Percentiles rank a stretch among this genome's conserved stretches.
Evolutionary conservation across 2,888 invertebrate genomes (phyloP).

Genomic region (Formica aserva): DNA sequence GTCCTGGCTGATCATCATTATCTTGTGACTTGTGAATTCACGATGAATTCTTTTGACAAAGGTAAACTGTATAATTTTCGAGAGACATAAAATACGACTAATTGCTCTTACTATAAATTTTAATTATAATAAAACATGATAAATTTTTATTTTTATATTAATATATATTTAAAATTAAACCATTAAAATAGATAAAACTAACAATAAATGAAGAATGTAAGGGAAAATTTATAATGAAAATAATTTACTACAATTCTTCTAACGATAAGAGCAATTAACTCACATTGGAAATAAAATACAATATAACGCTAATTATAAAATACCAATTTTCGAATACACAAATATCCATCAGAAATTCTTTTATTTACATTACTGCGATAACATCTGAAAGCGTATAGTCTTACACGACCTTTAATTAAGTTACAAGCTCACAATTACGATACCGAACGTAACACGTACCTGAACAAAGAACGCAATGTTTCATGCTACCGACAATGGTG

Average conservation of each 20-base stretch:
- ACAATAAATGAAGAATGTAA: neutral
- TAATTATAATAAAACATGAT: neutral
- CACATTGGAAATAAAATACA: neutral
- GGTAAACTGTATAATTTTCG: neutral
- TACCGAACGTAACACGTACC: slow-evolving; percentile 63
- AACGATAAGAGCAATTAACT: neutral
- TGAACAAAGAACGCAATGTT: slow-evolving; percentile 59
- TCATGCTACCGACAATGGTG: slow-evolving; percentile 50
- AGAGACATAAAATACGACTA: neutral
- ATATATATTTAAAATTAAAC: neutral
- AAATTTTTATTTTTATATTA: slow-evolving; percentile 7
- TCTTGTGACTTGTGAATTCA: slow-evolving; percentile 8
- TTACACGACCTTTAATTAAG: slow-evolving; percentile 69
- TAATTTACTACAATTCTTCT: neutral
- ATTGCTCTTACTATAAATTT: neutral
- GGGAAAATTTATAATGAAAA: neutral
- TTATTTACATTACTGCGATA: slow-evolving; percentile 79
- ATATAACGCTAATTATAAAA: neutral
- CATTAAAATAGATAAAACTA: neutral
- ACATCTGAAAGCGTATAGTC: slow-evolving; percentile 77
- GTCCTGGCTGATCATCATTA: slow-evolving; percentile 11
- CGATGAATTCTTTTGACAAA: neutral
- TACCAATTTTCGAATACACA: slow-evolving; percentile 11
- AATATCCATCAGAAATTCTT: slow-evolving; percentile 72
- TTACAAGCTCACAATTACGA: slow-evolving; percentile 74